These are phyloP conservation scores for Cydia splendana DNA, from an alignment of 1,140 invertebrate species.

Conservation along the genomic window DNA sequence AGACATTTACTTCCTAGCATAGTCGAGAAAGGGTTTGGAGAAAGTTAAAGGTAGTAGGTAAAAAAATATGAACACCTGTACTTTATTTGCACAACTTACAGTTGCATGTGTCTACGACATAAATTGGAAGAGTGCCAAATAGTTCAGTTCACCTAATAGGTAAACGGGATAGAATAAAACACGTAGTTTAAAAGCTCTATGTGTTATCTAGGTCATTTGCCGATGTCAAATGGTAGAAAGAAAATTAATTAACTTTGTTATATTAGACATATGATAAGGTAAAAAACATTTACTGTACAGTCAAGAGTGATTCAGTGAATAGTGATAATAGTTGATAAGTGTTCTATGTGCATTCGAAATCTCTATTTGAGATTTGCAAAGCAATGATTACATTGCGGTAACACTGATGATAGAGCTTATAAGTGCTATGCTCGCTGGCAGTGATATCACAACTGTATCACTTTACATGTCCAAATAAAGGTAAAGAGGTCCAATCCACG, in stretches of 20 bases:
- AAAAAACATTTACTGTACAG: not conserved
- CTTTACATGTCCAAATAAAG: not conserved
- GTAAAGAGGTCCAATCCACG: not conserved
- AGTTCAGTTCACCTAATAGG: not conserved
- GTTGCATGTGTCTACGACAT: not conserved
- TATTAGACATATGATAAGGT: not conserved
- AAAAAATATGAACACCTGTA: not conserved
- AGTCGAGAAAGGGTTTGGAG: not conserved
- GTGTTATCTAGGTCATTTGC: not conserved
- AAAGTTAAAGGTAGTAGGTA: not conserved
- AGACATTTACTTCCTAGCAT: not conserved
- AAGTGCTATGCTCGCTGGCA: not conserved
- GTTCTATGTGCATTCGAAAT: not conserved
- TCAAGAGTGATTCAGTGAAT: not conserved
- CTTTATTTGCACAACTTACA: not conserved
- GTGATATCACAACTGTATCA: not conserved
- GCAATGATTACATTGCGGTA: not conserved
- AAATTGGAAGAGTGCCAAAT: not conserved
- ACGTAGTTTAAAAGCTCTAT: not conserved
- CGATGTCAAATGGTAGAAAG: not conserved
- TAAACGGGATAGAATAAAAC: not conserved
- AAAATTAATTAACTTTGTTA: not conserved
- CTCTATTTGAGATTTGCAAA: conserved; percentile 1
- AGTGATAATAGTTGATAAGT: not conserved
- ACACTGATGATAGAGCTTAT: not conserved